A percentile compares a stretch with the other conserved stretches of the same genome.
phyloP scores from a whole-genome alignment of 2,113 vertebrate genomes.

The Perccottus glenii region DNA sequence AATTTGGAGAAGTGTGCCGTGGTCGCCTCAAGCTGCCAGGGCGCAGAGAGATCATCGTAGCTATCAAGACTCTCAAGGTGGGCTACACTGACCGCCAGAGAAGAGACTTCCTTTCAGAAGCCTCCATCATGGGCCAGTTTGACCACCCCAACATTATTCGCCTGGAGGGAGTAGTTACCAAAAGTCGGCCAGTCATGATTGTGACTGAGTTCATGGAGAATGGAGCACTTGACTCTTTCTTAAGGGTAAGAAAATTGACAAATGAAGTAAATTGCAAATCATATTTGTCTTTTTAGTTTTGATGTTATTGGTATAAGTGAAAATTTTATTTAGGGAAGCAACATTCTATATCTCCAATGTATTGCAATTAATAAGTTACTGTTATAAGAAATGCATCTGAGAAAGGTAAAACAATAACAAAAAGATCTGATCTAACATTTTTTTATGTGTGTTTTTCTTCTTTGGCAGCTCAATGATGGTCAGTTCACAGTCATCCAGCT shows the following conservation, averaged over 20 bases:
- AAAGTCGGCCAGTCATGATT: constrained; percentile 98
- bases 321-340: constrained; percentile 1
- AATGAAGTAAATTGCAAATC: background rate
- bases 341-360: too few species aligned
- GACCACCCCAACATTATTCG: constrained; percentile 99
- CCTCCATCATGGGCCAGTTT: constrained; percentile 99
- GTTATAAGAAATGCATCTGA: background rate
- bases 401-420: constrained; percentile 16
- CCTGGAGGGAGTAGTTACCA: constrained; percentile 97
- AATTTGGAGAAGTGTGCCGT: constrained; percentile 96
- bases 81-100: constrained; percentile 97
- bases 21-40: constrained; percentile 95
- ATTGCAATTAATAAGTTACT: too few species aligned
- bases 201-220: constrained; percentile 99
- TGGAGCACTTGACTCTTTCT: constrained; percentile 94
- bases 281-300: background rate
- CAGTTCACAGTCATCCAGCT: constrained; percentile 98
- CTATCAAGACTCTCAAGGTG: constrained; percentile 97
- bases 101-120: constrained; percentile 95
- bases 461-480: constrained; percentile 89
- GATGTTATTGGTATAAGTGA: background rate
- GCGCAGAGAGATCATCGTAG: constrained; percentile 94
- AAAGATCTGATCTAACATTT: constrained; percentile 27
- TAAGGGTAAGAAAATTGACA: constrained; percentile 83
- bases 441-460: constrained; percentile 29